Conservation (phyloP, 2,797 vertebrate species). For the Poliocrania exsul region DNA sequence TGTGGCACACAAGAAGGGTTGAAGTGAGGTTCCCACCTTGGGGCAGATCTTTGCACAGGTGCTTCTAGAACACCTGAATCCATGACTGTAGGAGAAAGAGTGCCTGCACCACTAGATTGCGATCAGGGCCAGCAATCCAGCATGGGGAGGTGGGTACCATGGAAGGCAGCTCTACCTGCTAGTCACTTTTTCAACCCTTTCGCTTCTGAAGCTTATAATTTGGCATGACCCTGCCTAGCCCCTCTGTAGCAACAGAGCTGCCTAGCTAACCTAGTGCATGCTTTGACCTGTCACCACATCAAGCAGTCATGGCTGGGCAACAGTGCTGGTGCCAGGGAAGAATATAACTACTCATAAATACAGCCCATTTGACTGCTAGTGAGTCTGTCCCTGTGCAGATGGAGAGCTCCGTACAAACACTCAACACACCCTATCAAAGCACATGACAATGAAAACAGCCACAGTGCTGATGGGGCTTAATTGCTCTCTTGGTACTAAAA, state of each 20-base stretch:
- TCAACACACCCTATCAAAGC: neutral
- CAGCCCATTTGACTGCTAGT: neutral
- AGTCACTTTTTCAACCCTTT: neutral
- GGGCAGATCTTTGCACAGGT: neutral
- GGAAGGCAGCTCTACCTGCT: neutral
- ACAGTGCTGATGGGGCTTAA: neutral
- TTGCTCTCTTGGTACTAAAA: neutral
- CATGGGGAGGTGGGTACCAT: rapidly evolving
- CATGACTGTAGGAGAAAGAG: neutral
- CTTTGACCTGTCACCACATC: neutral
- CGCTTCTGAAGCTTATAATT: neutral
- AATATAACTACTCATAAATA: neutral
- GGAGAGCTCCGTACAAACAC: neutral
- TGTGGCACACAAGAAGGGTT: neutral
- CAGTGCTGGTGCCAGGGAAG: neutral
- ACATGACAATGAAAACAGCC: neutral
- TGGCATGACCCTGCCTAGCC: neutral
- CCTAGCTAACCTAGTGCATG: neutral
- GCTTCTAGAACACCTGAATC: neutral
- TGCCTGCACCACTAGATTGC: neutral
- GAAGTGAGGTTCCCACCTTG: neutral
- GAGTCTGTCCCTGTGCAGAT: neutral
- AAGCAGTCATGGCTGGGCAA: neutral
- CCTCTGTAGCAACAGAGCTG: neutral
- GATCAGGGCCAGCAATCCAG: neutral